Base-by-base conservation (phyloP, 2,113 vertebrate species). In the Anguilla japonica region DNA sequence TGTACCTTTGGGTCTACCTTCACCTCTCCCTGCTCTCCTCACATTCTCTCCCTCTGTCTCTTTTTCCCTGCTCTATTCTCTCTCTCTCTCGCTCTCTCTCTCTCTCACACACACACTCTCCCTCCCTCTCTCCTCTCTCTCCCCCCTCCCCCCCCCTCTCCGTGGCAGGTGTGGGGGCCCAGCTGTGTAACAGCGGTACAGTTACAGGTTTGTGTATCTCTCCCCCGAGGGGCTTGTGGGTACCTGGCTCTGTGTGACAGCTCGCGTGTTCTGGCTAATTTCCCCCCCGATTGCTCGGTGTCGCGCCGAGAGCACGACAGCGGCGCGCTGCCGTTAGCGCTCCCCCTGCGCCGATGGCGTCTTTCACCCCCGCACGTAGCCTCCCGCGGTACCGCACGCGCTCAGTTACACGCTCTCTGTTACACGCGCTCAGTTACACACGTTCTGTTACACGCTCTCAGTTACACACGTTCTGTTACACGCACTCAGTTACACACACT, bases 91-190 rank as follows among this genome's bases (percentile, higher is more conserved):
- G 34, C n/a, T 5, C 18, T 0, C 18, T 1, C 46, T 57, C 26
- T 29, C 46, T 29, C 29, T 29, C 50, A 11, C n/a, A 14, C 56
- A 2, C 3, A 0, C n/a, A n/a, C n/a, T n/a, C n/a, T n/a, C n/a
- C n/a, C n/a, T n/a, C n/a, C n/a, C n/a, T n/a, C n/a, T 1, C 15
- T 22, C 8, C 11, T 46, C 4, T 14, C 43, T 29, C 50, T 26
- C 22, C 0, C 43, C 4, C 43, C n/a, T 0, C 50, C 0, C 14
- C 11, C 88, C 3, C 39, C 29, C 39, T 85, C 26, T 85, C 81
- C 79, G 26, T 67, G 82, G 83, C 81, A 85, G 60, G 71, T 57
- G 86, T 86, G 53, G 81, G 85, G 57, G 16, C 15, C 1, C 22
- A 46, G 67, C 26, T 22, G 67, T 40, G 34, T 34, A 34, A 16